Percentiles rank a stretch among this genome's conserved stretches.
These are phyloP conservation scores for Drosophila teissieri DNA, from an alignment of 1,140 invertebrate species.

Conservation along the genomic window DNA sequence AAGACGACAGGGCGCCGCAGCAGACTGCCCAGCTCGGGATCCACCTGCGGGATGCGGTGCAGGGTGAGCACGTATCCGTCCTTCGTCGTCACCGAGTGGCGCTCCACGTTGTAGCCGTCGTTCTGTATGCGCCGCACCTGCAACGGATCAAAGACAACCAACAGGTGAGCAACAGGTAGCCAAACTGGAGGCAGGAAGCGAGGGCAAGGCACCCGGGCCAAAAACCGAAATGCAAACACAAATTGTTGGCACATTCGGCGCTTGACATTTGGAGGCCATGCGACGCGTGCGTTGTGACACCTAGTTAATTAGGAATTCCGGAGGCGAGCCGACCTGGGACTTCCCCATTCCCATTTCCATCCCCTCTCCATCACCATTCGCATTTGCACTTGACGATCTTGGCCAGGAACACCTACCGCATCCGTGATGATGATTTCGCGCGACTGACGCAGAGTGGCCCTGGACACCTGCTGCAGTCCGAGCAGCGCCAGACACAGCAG, in stretches of 20 bases:
- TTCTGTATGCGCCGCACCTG: slow-evolving; percentile 80
- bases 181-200: slow-evolving; percentile 15
- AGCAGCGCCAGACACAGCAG: slow-evolving; percentile 59
- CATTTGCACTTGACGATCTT: too few species aligned
- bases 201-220: slow-evolving; percentile 7
- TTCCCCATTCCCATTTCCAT: not conserved
- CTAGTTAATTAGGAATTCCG: slow-evolving; percentile 71
- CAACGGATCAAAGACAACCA: slow-evolving; percentile 22
- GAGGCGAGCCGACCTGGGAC: slow-evolving; percentile 28
- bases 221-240: slow-evolving; percentile 29
- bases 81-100: slow-evolving; percentile 85
- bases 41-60: slow-evolving; percentile 85
- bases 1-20: slow-evolving; percentile 88
- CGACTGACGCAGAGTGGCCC: slow-evolving; percentile 63
- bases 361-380: too few species aligned
- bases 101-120: slow-evolving; percentile 87
- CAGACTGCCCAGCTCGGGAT: slow-evolving; percentile 84
- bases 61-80: slow-evolving; percentile 87
- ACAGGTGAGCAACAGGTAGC: slow-evolving; percentile 8
- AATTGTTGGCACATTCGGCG: slow-evolving; percentile 70
- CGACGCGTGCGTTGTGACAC: slow-evolving; percentile 80
- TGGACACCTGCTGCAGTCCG: slow-evolving; percentile 49
- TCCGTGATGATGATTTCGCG: slow-evolving; percentile 83
- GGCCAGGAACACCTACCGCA: slow-evolving; percentile 68
- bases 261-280: slow-evolving; percentile 78